A percentile compares a stretch with the other conserved stretches of the same genome.
Conservation (phyloP, 2,113 vertebrate genomes). For the Rissa tridactyla region DNA sequence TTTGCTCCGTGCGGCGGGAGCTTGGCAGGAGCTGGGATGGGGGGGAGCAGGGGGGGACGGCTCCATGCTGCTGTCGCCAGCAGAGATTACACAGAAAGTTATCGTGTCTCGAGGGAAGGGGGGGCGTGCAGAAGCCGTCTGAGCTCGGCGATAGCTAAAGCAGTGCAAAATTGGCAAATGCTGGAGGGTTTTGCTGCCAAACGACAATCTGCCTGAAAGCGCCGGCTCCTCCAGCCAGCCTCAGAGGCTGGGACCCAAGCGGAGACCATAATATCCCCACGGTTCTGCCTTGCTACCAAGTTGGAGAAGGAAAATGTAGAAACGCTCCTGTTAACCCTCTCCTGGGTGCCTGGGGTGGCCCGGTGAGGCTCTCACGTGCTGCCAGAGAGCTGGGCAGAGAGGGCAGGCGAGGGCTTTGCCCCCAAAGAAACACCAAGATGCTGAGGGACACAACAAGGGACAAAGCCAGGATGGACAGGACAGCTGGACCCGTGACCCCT, state of each 20-base stretch:
- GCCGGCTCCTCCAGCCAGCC: not conserved
- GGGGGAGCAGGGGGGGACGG: fast-evolving
- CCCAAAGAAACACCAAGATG: fast-evolving
- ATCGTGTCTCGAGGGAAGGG: not conserved
- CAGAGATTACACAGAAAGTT: not conserved
- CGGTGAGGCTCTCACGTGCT: fast-evolving
- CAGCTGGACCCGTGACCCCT: not conserved
- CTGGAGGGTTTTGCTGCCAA: not conserved
- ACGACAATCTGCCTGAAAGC: not conserved
- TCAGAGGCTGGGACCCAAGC: not conserved
- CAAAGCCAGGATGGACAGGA: not conserved
- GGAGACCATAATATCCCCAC: not conserved
- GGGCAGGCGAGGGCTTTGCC: not conserved
- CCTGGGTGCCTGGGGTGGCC: not conserved
- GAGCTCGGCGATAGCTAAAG: not conserved
- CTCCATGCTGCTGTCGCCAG: not conserved
- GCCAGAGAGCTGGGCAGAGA: not conserved
- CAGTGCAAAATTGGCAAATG: not conserved
- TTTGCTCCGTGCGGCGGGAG: fast-evolving
- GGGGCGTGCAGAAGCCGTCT: not conserved
- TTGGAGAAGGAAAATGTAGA: conserved; percentile 5
- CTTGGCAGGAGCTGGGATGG: not conserved
- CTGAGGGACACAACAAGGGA: not conserved
- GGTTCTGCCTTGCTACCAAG: not conserved
- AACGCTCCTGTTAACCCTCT: not conserved